Evolutionary conservation across 2,113 vertebrate species (phyloP).

Genomic region (Ophiodon elongatus): DNA sequence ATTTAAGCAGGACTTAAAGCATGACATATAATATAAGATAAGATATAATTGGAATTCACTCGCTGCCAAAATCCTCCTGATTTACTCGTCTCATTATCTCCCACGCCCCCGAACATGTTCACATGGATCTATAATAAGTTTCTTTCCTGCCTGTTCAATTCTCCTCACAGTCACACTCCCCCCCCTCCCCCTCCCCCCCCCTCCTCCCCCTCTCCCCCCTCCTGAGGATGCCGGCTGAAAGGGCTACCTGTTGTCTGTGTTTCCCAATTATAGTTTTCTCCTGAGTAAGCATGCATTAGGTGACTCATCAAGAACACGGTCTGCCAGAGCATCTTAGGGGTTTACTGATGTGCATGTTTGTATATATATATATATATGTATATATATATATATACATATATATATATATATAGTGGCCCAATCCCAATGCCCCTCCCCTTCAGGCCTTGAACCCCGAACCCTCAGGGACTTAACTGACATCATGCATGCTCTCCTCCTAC

Average conservation of each 20-base stretch:
- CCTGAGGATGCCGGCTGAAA: conserved; percentile 54
- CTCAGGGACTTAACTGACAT: too few relatives aligned
- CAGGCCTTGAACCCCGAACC: too few relatives aligned
- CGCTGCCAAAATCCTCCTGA: not conserved
- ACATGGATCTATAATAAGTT: not conserved
- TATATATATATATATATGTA: too few relatives aligned
- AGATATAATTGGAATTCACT: not conserved
- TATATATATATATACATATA: too few relatives aligned
- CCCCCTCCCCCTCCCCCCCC: too few relatives aligned
- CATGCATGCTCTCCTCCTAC: too few relatives aligned
- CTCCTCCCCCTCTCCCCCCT: too few relatives aligned
- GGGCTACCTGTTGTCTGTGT: conserved; percentile 71
- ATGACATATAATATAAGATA: not conserved
- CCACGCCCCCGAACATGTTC: not conserved
- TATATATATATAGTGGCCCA: too few relatives aligned
- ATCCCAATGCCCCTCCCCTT: too few relatives aligned
- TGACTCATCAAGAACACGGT: conserved; percentile 78
- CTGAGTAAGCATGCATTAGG: conserved; percentile 74
- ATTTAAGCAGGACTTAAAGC: not conserved
- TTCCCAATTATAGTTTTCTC: conserved; percentile 71
- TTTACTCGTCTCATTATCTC: not conserved
- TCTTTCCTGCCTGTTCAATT: not conserved
- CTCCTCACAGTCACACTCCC: conserved; percentile 14
- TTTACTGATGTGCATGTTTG: too few relatives aligned
- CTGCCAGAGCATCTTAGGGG: too few relatives aligned